Base-by-base conservation (phyloP, 2,113 vertebrate genomes). In the Noturus placidus region DNA sequence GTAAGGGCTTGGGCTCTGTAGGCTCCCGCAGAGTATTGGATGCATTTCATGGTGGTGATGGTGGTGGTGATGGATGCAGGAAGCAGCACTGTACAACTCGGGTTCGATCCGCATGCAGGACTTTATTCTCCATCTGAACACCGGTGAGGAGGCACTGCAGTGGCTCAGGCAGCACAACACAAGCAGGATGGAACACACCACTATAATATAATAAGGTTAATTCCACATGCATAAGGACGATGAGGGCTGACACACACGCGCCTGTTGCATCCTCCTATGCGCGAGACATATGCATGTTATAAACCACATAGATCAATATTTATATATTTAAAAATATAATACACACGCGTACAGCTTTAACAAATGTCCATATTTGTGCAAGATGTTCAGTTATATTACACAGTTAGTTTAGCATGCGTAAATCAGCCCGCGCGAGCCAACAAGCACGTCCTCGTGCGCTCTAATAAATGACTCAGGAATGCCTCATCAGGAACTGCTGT, bases 61-160 rank as follows among this genome's bases (percentile, higher is more conserved):
- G 22, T 42, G 42, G 3, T 77, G 70, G 10, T 74, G 70, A 74
- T 42, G 70, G 70, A 74, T 46, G 67, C 38, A 35, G 69, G 8
- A 30, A 67, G 7, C 54, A 35, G 33, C 1, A 1, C 4, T 0
- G 27, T 72, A 42, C 70, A 57, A 10, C 78, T 57, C 11, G 30
- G 78, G 19, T 57, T 80, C 78, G 52, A 80, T 80, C 78, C 54
- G 9, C 30, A 80, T 57, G 54, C 78, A 52, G 42, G 74, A 78
- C 46, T 78, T 78, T 30, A n/a, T 2, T 78, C 42, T 57, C 56
- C 20, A 59, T 38, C 19, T 14, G 52, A 56, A 52, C 6, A 33
- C 1, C 13, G 3, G 50, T 79, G n/a, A 35, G n/a, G 30, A 82
- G 56, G 56, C 56, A 82, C 56, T 84, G 63, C 82, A 84, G 38